Conservation (phyloP, 2,797 vertebrate species). For the Dendrocincla tyrannina region DNA sequence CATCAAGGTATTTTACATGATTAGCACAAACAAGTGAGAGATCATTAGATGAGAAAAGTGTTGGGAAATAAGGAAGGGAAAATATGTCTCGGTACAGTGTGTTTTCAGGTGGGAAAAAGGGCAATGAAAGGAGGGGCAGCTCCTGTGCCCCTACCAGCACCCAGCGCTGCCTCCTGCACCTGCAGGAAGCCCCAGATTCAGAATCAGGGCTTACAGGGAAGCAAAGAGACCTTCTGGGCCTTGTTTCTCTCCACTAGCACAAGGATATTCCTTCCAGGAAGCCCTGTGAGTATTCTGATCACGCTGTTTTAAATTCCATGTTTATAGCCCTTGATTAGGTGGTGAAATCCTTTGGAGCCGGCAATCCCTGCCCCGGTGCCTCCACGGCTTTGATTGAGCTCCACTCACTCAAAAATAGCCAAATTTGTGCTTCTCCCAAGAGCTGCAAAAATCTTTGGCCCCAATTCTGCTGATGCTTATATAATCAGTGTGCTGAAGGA, state of each 20-base stretch:
- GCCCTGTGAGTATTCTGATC: neutral
- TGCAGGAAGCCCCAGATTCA: neutral
- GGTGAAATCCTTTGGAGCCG: neutral
- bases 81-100: rapidly evolving
- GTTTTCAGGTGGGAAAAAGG: neutral
- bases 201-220: neutral
- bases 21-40: neutral
- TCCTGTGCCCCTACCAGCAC: neutral
- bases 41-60: neutral
- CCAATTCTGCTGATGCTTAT: neutral
- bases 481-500: neutral
- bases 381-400: neutral
- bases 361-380: neutral
- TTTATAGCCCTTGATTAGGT: slow-evolving; percentile 24
- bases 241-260: rapidly evolving
- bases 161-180: neutral
- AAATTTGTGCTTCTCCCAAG: neutral
- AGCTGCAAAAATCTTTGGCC: neutral
- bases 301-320: neutral
- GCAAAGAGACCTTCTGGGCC: neutral
- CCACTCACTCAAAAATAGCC: slow-evolving; percentile 12
- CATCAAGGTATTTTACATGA: neutral
- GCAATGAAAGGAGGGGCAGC: neutral
- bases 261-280: neutral
- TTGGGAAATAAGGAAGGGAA: neutral